Conservation (phyloP, 2,888 invertebrate genomes). For the Balanococcus diminutus region DNA sequence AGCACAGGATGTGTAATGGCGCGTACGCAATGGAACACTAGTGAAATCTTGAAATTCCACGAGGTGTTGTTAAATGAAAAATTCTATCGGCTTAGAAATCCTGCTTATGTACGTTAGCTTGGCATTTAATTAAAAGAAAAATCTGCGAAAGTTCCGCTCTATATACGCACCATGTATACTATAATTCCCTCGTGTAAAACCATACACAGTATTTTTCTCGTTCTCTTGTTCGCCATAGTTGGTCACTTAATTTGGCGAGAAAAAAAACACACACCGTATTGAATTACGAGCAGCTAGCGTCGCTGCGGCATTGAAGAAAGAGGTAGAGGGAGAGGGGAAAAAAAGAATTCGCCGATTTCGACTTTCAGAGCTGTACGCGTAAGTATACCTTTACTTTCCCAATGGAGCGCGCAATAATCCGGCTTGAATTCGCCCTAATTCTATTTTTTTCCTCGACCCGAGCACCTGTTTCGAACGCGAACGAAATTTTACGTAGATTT, state of each 20-base stretch:
- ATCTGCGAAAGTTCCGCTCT: background rate
- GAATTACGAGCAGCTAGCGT: background rate
- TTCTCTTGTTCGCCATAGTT: background rate
- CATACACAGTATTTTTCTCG: background rate
- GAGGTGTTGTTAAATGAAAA: constrained; percentile 11
- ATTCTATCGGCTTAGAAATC: background rate
- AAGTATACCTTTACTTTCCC: background rate
- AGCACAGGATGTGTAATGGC: background rate
- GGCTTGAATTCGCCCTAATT: background rate
- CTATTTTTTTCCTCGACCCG: background rate
- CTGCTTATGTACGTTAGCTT: background rate
- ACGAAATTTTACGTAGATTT: constrained; percentile 5
- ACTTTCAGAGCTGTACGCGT: background rate
- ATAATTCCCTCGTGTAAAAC: background rate
- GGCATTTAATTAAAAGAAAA: constrained; percentile 5
- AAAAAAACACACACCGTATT: background rate
- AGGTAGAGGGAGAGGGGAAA: background rate
- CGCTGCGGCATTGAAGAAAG: background rate
- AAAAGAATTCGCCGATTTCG: background rate
- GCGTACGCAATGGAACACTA: background rate
- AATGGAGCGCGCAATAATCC: background rate
- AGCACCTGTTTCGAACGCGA: constrained; percentile 4
- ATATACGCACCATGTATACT: background rate
- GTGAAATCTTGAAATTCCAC: constrained; percentile 2
- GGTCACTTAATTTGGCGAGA: background rate